phyloP scores from a whole-genome alignment of 2,888 invertebrate genomes.

The Drosophila mettleri region DNA sequence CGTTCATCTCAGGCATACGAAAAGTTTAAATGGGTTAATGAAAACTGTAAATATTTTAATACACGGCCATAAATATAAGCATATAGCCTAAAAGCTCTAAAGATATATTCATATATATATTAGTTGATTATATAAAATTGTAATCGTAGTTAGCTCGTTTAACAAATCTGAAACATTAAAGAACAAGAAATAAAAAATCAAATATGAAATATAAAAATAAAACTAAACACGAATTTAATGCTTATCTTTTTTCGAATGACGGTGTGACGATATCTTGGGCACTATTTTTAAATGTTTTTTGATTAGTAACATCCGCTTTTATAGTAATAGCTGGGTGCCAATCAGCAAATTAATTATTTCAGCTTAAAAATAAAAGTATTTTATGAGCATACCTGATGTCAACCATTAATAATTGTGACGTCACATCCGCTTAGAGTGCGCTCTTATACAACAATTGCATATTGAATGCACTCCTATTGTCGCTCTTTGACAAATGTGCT shows the following conservation, averaged over 20 bases:
- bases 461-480: neutral
- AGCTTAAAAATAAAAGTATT: too few species aligned
- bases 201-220: constrained; percentile 35
- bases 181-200: constrained; percentile 31
- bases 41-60: constrained; percentile 44
- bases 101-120: constrained; percentile 13
- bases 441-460: neutral
- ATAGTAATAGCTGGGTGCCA: too few species aligned
- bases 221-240: neutral
- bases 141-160: constrained; percentile 54
- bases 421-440: neutral
- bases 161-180: constrained; percentile 47
- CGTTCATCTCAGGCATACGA: constrained; percentile 51
- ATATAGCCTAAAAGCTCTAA: constrained; percentile 17
- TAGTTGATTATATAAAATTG: constrained; percentile 25
- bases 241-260: neutral
- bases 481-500: neutral
- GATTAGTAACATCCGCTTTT: neutral
- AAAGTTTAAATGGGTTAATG: constrained; percentile 24
- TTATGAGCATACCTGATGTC: too few species aligned
- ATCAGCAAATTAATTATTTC: too few species aligned
- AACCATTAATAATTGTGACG: neutral
- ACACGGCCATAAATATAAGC: constrained; percentile 57
- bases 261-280: neutral
- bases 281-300: neutral